These are phyloP conservation scores for Hetaerina titia DNA, from an alignment of 2,888 invertebrate genomes.

Conservation along the genomic window DNA sequence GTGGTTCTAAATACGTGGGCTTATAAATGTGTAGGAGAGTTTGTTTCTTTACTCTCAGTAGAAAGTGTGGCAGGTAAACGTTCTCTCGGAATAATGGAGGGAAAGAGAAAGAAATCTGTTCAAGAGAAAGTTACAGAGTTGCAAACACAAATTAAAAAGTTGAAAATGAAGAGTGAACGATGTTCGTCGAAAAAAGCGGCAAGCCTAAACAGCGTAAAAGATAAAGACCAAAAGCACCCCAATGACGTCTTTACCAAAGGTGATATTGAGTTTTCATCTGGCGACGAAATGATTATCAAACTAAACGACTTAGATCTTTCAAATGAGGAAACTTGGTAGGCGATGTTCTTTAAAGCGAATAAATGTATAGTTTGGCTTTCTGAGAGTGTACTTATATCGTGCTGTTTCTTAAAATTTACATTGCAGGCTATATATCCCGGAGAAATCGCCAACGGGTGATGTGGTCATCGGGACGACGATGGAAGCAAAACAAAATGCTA, in stretches of 20 bases:
- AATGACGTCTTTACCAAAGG: not conserved
- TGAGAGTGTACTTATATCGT: not conserved
- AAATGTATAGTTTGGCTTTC: not conserved
- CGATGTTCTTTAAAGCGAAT: not conserved
- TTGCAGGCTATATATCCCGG: constrained; percentile 45
- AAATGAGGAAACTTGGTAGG: constrained; percentile 48
- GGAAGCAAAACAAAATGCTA: not conserved
- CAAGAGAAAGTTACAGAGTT: constrained; percentile 34
- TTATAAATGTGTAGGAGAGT: constrained; percentile 53
- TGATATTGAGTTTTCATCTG: not conserved
- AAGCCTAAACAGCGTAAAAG: not conserved
- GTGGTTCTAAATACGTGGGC: constrained; percentile 48
- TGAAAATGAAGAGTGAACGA: not conserved
- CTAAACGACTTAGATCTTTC: constrained; percentile 24
- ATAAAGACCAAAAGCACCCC: not conserved
- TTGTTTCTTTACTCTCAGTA: constrained; percentile 2
- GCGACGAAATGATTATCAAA: not conserved
- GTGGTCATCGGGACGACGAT: not conserved
- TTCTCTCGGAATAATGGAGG: not conserved
- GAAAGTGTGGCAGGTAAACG: not conserved
- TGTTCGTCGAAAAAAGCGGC: not conserved
- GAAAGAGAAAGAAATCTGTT: not conserved
- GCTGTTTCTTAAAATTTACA: not conserved
- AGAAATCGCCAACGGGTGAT: not conserved
- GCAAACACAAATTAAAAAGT: not conserved